phyloP scores from a whole-genome alignment of 2,113 vertebrate genomes.

The Myotis lucifugus region DNA sequence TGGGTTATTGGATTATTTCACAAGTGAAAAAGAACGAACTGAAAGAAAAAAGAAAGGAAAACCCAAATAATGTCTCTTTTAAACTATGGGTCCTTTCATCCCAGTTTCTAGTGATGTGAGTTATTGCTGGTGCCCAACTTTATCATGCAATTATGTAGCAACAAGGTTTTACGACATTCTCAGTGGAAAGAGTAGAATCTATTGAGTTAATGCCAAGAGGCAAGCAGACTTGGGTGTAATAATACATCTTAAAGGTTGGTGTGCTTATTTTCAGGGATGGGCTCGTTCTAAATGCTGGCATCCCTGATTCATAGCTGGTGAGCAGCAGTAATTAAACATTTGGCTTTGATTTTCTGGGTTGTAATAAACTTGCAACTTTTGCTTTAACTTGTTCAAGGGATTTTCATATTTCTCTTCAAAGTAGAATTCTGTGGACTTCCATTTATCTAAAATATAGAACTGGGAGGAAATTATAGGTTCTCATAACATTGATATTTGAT shows the following conservation, averaged over 20 bases:
- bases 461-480: neutral
- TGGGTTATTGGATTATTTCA: neutral
- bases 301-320: constrained; percentile 37
- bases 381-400: constrained; percentile 15
- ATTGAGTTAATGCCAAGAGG: constrained; percentile 28
- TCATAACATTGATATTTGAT: neutral
- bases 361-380: constrained; percentile 37
- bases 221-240: neutral
- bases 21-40: neutral
- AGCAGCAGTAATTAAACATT: constrained; percentile 60
- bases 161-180: neutral
- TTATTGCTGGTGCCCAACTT: neutral
- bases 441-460: constrained; percentile 24
- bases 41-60: neutral
- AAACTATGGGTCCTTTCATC: neutral
- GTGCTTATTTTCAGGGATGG: constrained; percentile 45
- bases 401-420: constrained; percentile 53
- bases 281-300: neutral
- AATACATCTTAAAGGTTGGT: constrained; percentile 23
- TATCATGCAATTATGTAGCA: constrained; percentile 9
- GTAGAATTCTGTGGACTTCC: neutral
- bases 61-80: neutral
- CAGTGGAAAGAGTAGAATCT: neutral
- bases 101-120: neutral
- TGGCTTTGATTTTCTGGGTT: constrained; percentile 17